Base-by-base conservation (phyloP, 2,113 vertebrate species). In the Monarcha castaneiventris region DNA sequence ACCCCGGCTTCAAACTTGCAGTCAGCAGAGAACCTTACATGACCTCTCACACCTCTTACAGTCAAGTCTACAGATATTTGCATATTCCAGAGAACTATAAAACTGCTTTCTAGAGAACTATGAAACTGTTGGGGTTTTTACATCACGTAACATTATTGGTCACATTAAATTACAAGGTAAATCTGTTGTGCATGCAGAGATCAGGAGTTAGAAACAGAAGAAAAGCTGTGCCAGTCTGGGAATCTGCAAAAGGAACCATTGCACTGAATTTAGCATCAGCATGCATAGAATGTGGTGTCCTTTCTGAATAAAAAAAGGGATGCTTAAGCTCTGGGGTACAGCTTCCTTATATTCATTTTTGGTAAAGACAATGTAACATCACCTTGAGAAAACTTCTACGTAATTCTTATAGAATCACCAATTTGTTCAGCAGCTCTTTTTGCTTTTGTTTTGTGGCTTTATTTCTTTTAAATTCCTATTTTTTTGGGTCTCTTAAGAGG, bases 131-230 rank as follows among this genome's bases (percentile, higher is more conserved):
- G 82, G 48, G 25, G 22, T 52, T 63, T 72, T 49, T 35, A 4
- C 10, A 54, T 18, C 59, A 29, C 41, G 56, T 43, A 46, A 69
- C 5, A 5, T 35, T 35, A 37, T 2, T 27, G 26, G 33, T 49
- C 39, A 61, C 0, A 0, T 54, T 89, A 43, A 44, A 58, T 26
- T 11, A 26, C 33, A 33, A 30, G 2, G 32, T 16, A 62, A 41
- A 41, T 19, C 51, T 46, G 33, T 6, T 51, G n/a, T 15, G 39
- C 39, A 22, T 0, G 0, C 27, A 55, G 48, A 90, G 17, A 67
- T 21, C 7, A 33, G 68, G 32, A 84, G 29, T 26, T 13, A 37
- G 21, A 84, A 69, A 71, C 1, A 33, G 23, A 59, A 76, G 33
- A 54, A 79, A 79, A 68, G 27, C 33, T 86, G 29, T n/a, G 52